These are phyloP conservation scores for Aurelia sp. DNA, from an alignment of 30 jellyfish, hydroid and myxozoan genomes.

Conservation along the genomic window DNA sequence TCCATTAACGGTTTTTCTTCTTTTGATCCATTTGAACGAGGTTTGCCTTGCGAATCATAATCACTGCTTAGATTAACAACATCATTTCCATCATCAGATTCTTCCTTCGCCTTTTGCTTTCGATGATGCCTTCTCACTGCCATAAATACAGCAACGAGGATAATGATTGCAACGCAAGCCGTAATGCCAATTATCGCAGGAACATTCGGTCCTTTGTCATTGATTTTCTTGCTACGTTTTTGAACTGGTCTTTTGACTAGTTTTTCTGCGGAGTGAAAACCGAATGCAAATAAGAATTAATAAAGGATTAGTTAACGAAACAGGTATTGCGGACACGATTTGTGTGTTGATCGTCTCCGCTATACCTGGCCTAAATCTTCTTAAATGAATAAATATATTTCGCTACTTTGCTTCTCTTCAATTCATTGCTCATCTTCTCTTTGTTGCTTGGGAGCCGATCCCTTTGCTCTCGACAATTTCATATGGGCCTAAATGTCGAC, in stretches of 20 bases:
- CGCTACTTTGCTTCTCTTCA: no score
- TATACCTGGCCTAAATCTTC: no score
- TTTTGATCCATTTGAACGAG: conserved; percentile 31
- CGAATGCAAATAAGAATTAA: no score
- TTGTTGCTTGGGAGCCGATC: no score
- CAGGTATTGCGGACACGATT: no score
- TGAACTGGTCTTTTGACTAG: not conserved
- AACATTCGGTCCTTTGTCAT: conserved; percentile 65
- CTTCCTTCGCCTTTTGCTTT: conserved; percentile 31
- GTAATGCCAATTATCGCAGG: conserved; percentile 85
- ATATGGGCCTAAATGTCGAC: no score
- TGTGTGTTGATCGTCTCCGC: no score
- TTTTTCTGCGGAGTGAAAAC: not conserved
- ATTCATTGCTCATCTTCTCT: no score
- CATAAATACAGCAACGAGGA: conserved; percentile 79
- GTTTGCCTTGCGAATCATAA: conserved; percentile 54
- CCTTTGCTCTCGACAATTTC: no score
- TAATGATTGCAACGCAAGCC: conserved; percentile 78
- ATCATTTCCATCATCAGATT: conserved; percentile 53
- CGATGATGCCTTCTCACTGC: conserved; percentile 78
- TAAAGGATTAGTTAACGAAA: no score
- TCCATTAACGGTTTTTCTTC: conserved; percentile 65
- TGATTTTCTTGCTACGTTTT: not conserved
- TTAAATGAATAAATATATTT: no score
- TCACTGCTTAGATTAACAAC: conserved; percentile 54